Evolutionary conservation across 92 coral and sea anemone genomes (phyloP).

Genomic region (Palythoa grandis): DNA sequence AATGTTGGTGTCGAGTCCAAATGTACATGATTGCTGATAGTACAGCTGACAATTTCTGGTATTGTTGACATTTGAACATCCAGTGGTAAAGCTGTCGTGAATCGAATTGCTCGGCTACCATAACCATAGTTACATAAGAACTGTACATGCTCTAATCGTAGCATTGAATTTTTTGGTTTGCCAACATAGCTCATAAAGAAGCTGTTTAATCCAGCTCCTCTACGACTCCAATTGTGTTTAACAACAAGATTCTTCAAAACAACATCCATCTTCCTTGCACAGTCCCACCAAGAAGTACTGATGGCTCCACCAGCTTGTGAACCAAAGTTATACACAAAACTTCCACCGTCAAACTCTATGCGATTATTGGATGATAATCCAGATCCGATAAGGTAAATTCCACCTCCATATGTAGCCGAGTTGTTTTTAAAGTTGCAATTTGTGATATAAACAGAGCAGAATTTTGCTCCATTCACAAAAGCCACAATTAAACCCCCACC

Average conservation of each 20-base stretch:
- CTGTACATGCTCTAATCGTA: slow-evolving; percentile 10
- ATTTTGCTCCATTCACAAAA: slow-evolving; percentile 34
- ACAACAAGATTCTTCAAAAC: slow-evolving; percentile 31
- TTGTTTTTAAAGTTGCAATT: slow-evolving; percentile 58
- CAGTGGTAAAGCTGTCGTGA: slow-evolving; percentile 28
- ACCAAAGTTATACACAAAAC: slow-evolving; percentile 34
- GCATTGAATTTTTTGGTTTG: background rate
- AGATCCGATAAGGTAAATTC: slow-evolving; percentile 56
- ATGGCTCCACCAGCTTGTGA: slow-evolving; percentile 60
- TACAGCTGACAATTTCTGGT: slow-evolving; percentile 39
- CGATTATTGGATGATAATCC: slow-evolving; percentile 42
- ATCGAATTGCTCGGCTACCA: slow-evolving; percentile 27
- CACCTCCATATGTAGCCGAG: slow-evolving; percentile 89
- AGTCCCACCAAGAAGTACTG: slow-evolving; percentile 29
- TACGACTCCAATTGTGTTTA: slow-evolving; percentile 34
- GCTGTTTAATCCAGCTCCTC: slow-evolving; percentile 46
- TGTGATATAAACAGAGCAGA: slow-evolving; percentile 53
- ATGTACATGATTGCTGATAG: slow-evolving; percentile 7
- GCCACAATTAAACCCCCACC: slow-evolving; percentile 81
- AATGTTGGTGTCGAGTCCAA: slow-evolving; percentile 45
- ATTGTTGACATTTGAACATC: background rate
- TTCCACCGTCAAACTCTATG: slow-evolving; percentile 35
- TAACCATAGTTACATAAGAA: slow-evolving; percentile 13
- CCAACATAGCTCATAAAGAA: slow-evolving; percentile 32
- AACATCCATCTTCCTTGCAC: slow-evolving; percentile 32